Conservation (phyloP, 2,888 invertebrate genomes). For the Thera obeliscata region DNA sequence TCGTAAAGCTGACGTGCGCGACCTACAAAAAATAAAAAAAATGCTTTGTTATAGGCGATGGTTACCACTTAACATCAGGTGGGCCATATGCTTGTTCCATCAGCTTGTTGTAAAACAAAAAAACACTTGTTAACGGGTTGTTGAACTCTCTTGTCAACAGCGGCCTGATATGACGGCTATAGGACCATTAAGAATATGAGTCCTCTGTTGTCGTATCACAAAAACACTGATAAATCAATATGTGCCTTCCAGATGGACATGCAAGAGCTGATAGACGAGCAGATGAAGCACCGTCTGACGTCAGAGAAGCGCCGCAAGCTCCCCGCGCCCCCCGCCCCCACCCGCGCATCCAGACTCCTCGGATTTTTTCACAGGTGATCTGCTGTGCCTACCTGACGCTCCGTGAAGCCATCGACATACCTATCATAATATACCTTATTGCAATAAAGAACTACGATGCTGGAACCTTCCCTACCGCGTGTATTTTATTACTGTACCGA, state of each 20-base stretch:
- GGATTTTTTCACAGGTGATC: conserved; percentile 84
- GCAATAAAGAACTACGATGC: conserved; percentile 61
- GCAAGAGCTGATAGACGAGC: conserved; percentile 96
- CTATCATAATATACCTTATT: conserved; percentile 60
- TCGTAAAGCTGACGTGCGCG: no score
- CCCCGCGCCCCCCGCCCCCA: conserved; percentile 69
- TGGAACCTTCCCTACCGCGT: conserved; percentile 56
- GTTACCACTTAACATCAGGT: no score
- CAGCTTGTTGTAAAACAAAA: no score
- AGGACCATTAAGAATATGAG: no score
- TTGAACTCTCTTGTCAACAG: no score
- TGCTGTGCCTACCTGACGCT: conserved; percentile 65
- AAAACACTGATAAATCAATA: background rate
- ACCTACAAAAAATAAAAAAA: no score
- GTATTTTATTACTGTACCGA: conserved; percentile 60
- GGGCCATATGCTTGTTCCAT: no score
- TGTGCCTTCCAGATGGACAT: conserved; percentile 91
- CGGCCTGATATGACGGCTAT: no score
- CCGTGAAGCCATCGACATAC: conserved; percentile 59
- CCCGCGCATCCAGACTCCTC: conserved; percentile 69
- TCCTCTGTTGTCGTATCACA: background rate
- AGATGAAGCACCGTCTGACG: conserved; percentile 93
- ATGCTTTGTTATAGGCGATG: no score
- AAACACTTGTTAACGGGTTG: no score
- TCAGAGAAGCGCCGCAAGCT: conserved; percentile 84